A percentile compares a stretch with the other conserved stretches of the same genome.
These are phyloP conservation scores for Cololabis saira DNA, from an alignment of 2,113 vertebrate species.

Conservation along the genomic window DNA sequence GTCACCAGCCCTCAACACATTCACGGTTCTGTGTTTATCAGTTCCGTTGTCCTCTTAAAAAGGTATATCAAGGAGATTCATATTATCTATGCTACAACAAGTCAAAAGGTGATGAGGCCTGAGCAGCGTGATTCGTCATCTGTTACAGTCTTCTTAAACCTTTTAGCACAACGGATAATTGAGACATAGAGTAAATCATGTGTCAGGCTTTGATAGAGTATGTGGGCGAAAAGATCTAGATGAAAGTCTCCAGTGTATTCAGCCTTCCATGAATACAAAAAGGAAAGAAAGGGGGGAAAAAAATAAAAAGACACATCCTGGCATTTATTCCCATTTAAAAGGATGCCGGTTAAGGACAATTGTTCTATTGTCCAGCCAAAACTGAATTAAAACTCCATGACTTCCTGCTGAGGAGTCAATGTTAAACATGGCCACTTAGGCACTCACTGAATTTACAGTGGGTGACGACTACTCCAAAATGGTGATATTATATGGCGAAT, in stretches of 20 bases:
- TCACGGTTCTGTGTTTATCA: conserved; percentile 8
- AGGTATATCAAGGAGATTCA: conserved; percentile 6
- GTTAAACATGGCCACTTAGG: conserved; percentile 32
- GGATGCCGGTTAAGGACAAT: conserved; percentile 61
- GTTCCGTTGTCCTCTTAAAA: conserved; percentile 2
- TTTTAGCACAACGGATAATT: conserved; percentile 48
- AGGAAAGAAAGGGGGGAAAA: not conserved
- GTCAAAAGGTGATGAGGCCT: conserved; percentile 30
- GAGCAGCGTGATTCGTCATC: conserved; percentile 18
- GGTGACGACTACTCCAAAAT: conserved; percentile 12
- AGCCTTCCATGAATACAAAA: conserved; percentile 49
- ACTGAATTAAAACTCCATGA: conserved; percentile 65
- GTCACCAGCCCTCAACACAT: conserved; percentile 11
- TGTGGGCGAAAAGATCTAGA: conserved; percentile 57
- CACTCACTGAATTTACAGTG: conserved; percentile 21
- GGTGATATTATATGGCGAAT: conserved; percentile 29
- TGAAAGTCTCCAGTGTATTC: conserved; percentile 54
- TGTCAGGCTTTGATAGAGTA: conserved; percentile 41
- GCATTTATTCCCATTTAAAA: conserved; percentile 71
- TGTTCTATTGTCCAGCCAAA: conserved; percentile 76
- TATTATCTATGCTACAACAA: not conserved
- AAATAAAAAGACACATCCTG: conserved; percentile 64
- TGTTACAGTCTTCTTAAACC: conserved; percentile 39
- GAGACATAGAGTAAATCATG: conserved; percentile 50
- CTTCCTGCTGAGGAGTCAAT: conserved; percentile 69